A percentile compares a stretch with the other conserved stretches of the same genome.
Evolutionary conservation across 2,888 invertebrate species (phyloP).

Genomic region (Lordiphosa andalusiaca): DNA sequence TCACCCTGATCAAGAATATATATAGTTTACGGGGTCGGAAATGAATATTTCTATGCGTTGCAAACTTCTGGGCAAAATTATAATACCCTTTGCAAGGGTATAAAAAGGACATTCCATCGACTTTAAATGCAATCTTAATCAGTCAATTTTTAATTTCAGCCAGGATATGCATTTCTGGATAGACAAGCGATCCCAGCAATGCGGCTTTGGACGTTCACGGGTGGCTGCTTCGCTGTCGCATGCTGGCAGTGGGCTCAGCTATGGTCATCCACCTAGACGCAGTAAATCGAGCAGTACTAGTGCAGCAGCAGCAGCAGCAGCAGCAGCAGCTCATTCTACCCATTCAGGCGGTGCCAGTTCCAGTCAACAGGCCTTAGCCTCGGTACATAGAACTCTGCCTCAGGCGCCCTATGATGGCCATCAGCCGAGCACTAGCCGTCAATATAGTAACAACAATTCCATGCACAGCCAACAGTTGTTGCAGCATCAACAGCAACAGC

Average conservation of each 20-base stretch:
- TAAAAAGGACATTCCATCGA: too few species aligned
- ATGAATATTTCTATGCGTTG: too few species aligned
- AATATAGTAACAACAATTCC: conserved; percentile 43
- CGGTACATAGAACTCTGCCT: conserved; percentile 52
- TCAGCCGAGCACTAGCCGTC: conserved; percentile 56
- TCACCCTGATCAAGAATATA: too few species aligned
- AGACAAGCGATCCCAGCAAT: conserved; percentile 89
- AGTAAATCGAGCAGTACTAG: conserved; percentile 77
- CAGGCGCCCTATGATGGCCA: conserved; percentile 49
- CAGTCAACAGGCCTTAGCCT: conserved; percentile 41
- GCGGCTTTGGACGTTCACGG: conserved; percentile 87
- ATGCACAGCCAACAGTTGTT: conserved; percentile 39
- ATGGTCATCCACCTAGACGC: conserved; percentile 81
- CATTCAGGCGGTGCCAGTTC: conserved; percentile 23
- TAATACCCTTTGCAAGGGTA: too few species aligned
- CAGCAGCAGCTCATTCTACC: conserved; percentile 30
- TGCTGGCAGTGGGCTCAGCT: conserved; percentile 81
- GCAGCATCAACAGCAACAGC: conserved; percentile 51
- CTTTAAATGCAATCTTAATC: too few species aligned
- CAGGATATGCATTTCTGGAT: conserved; percentile 92
- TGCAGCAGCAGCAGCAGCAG: conserved; percentile 57
- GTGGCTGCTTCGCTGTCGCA: conserved; percentile 85
- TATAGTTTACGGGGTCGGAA: too few species aligned
- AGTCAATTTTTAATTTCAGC: conserved; percentile 4
- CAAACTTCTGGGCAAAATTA: too few species aligned